Conservation (phyloP, 2,888 invertebrate species). For the Hofmannophila pseudospretella region DNA sequence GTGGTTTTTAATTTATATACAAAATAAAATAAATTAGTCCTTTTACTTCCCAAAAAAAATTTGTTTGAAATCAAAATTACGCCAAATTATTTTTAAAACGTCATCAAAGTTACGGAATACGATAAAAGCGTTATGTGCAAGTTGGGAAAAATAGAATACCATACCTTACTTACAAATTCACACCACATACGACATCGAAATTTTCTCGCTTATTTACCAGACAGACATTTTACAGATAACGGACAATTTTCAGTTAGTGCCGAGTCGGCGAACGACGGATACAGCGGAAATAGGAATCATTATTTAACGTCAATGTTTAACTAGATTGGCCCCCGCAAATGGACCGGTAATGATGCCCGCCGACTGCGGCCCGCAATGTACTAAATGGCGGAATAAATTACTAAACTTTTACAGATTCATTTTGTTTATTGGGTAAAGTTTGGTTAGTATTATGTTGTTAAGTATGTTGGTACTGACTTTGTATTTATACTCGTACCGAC, state of each 20-base stretch:
- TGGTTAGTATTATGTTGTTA: slow-evolving; percentile 2
- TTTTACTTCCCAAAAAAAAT: no score
- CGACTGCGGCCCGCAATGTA: slow-evolving; percentile 30
- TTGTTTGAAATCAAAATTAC: no score
- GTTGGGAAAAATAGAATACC: no score
- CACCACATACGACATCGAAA: background rate
- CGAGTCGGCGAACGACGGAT: slow-evolving; percentile 28
- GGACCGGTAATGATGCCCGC: slow-evolving; percentile 64
- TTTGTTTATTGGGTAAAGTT: slow-evolving; percentile 12
- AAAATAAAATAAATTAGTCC: no score
- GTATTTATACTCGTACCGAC: no score
- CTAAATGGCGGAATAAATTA: slow-evolving; percentile 12
- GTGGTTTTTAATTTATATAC: no score
- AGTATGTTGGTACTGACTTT: no score
- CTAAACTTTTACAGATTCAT: slow-evolving; percentile 11
- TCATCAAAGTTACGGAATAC: no score
- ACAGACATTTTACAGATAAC: no score
- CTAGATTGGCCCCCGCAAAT: slow-evolving; percentile 60
- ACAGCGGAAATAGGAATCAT: slow-evolving; percentile 64
- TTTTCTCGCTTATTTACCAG: slow-evolving; percentile 2
- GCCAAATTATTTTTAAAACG: no score
- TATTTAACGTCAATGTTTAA: slow-evolving; percentile 70
- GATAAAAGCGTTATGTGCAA: no score
- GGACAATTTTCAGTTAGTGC: slow-evolving; percentile 18
- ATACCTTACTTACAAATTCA: no score